Evolutionary conservation across 2,113 vertebrate genomes (phyloP).

Genomic region (Paramisgurnus dabryanus): DNA sequence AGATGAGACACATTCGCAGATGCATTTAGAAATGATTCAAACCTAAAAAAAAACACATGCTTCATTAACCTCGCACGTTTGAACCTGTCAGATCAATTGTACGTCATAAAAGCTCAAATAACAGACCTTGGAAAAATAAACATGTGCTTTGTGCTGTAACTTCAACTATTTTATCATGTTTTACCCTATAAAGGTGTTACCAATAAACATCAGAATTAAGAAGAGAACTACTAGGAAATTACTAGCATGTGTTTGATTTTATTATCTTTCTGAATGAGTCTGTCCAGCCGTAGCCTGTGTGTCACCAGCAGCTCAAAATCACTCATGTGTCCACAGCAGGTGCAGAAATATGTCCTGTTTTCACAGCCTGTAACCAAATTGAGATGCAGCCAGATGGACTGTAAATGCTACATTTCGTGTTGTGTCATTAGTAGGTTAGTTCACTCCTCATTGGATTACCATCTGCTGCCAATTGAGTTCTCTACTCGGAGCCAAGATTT

Average conservation of each 20-base stretch:
- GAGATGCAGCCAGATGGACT: conserved; percentile 82
- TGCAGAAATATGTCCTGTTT: conserved; percentile 76
- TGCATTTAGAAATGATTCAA: conserved; percentile 46
- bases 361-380: conserved; percentile 66
- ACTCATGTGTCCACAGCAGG: conserved; percentile 67
- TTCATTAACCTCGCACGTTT: no score
- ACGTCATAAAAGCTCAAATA: no score
- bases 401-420: conserved; percentile 83
- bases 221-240: background rate
- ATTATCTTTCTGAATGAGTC: background rate
- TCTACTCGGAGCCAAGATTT: conserved; percentile 42
- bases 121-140: no score
- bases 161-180: no score
- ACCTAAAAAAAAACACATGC: no score
- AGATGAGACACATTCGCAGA: conserved; percentile 60
- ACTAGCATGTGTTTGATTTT: background rate
- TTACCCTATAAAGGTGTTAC: no score
- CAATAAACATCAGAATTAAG: no score
- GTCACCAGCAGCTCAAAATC: conserved; percentile 61
- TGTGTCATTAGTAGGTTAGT: conserved; percentile 82
- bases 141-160: no score
- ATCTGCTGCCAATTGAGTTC: conserved; percentile 82
- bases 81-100: no score
- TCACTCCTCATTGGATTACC: conserved; percentile 88
- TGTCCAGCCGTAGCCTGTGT: background rate